Conservation (phyloP, 2,888 invertebrate genomes). For the Ichneumon xanthorius region DNA sequence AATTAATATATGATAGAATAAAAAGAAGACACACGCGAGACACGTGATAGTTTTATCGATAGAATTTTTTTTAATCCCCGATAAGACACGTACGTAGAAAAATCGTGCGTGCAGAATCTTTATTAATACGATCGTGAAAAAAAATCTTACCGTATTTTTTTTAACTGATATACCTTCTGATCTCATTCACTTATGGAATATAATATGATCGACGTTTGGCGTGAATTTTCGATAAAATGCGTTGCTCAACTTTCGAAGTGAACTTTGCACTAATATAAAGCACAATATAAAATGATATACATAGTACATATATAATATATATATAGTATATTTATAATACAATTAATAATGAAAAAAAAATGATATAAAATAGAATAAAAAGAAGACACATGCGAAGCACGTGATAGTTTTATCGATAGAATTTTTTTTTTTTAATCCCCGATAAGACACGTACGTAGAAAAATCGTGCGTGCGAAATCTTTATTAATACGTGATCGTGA, state of each 20-base stretch:
- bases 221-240: too few relatives aligned
- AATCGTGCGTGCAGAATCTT: conserved; percentile 23
- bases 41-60: conserved; percentile 1
- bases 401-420: conserved; percentile 12
- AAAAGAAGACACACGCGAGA: neutral
- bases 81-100: conserved; percentile 33
- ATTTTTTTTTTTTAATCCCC: neutral
- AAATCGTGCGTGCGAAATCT: conserved; percentile 26
- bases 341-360: too few relatives aligned
- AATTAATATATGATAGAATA: too few relatives aligned
- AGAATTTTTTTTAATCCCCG: neutral
- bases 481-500: neutral
- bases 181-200: conserved; percentile 1
- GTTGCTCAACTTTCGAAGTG: too few relatives aligned
- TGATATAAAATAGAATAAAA: too few relatives aligned
- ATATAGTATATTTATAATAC: too few relatives aligned
- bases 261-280: too few relatives aligned
- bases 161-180: neutral
- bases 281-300: too few relatives aligned
- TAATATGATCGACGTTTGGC: neutral
- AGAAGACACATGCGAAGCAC: neutral
- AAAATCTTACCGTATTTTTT: neutral
- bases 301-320: too few relatives aligned
- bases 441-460: conserved; percentile 33
- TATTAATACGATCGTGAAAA: neutral